Conservation (phyloP, 2,113 vertebrate genomes). For the Pelvicachromis taeniatus region DNA sequence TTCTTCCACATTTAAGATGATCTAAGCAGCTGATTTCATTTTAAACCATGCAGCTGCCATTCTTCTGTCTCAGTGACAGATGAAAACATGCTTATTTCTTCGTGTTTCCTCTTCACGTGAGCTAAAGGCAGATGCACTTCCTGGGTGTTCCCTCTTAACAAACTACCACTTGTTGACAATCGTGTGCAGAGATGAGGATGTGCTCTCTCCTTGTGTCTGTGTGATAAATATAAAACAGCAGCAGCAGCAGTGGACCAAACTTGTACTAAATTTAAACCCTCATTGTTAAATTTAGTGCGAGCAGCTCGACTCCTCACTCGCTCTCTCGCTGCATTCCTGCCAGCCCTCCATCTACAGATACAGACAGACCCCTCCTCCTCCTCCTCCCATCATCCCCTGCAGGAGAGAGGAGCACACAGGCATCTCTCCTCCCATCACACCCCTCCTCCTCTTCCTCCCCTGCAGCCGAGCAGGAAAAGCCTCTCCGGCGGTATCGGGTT, state of each 20-base stretch:
- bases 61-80: not conserved
- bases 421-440: slow-evolving; percentile 46
- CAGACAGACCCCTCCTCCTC: slow-evolving; percentile 53
- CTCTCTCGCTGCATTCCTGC: slow-evolving; percentile 53
- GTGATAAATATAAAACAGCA: not conserved
- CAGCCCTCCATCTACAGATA: slow-evolving; percentile 48
- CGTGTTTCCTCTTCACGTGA: not conserved
- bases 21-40: not conserved
- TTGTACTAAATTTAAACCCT: slow-evolving; percentile 31
- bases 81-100: not conserved
- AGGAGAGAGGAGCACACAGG: slow-evolving; percentile 16
- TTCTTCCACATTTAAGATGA: not conserved
- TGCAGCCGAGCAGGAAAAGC: slow-evolving; percentile 33
- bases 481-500: slow-evolving; percentile 10
- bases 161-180: not conserved
- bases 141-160: not conserved
- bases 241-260: not conserved
- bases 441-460: slow-evolving; percentile 20
- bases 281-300: slow-evolving; percentile 47
- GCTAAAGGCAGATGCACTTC: not conserved
- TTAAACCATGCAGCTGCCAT: not conserved
- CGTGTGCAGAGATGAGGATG: not conserved
- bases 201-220: not conserved
- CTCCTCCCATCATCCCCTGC: slow-evolving; percentile 44
- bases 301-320: not conserved